A percentile compares a stretch with the other conserved stretches of the same genome.
Conservation (phyloP, 2,888 invertebrate species). For the Phyllotreta striolata region DNA sequence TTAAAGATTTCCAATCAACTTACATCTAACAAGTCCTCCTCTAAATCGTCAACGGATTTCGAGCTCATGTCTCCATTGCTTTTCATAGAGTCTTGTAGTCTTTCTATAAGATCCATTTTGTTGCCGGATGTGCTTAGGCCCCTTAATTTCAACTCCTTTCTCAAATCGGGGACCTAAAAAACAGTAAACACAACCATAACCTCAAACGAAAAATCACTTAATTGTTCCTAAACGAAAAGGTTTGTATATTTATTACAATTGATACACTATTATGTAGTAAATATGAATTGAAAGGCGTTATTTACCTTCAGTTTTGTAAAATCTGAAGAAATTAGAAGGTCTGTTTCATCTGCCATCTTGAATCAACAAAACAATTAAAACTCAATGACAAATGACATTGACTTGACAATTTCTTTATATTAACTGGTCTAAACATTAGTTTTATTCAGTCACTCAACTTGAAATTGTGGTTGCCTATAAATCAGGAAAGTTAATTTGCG, state of each 20-base stretch:
- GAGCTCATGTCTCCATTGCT: slow-evolving; percentile 50
- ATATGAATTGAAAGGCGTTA: slow-evolving; percentile 12
- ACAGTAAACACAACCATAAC: slow-evolving; percentile 45
- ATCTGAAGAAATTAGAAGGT: slow-evolving; percentile 45
- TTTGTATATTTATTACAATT: slow-evolving; percentile 8
- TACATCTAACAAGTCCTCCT: slow-evolving; percentile 67
- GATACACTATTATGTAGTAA: neutral
- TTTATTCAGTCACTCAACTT: too few species aligned
- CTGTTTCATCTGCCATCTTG: slow-evolving; percentile 50
- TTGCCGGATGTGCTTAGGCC: slow-evolving; percentile 79
- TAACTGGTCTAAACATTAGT: too few species aligned
- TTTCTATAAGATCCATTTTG: slow-evolving; percentile 81
- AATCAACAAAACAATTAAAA: neutral
- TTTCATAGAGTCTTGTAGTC: slow-evolving; percentile 72
- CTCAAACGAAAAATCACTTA: slow-evolving; percentile 31
- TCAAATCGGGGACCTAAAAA: slow-evolving; percentile 81
- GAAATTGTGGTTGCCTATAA: too few species aligned
- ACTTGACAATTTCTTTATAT: too few species aligned
- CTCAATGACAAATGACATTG: too few species aligned
- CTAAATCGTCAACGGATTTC: slow-evolving; percentile 64
- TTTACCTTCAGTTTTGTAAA: slow-evolving; percentile 55
- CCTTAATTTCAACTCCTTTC: slow-evolving; percentile 80
- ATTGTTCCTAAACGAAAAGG: neutral
- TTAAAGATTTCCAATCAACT: slow-evolving; percentile 38
- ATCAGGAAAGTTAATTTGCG: too few species aligned